These are phyloP conservation scores for Clarias platycephalus DNA, from an alignment of 2,797 vertebrate genomes.

Conservation along the genomic window DNA sequence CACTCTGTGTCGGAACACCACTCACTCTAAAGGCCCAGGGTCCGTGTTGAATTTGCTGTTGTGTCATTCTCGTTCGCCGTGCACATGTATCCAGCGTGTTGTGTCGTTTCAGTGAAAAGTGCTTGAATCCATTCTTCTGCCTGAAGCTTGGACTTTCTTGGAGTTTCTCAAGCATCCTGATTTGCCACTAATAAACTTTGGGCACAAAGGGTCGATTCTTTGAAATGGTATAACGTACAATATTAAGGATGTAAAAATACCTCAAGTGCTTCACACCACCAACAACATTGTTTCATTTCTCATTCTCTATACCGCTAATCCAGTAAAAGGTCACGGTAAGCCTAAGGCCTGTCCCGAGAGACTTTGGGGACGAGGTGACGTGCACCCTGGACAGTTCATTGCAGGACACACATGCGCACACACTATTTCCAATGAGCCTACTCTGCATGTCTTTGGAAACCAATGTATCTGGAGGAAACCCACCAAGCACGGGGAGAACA, in stretches of 20 bases:
- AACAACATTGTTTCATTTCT: no score
- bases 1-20: conserved; percentile 15
- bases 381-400: no score
- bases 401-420: no score
- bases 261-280: not conserved
- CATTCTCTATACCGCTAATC: no score
- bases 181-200: not conserved
- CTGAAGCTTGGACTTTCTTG: not conserved
- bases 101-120: not conserved
- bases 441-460: no score
- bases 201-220: not conserved
- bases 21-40: conserved; percentile 8
- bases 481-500: no score
- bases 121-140: not conserved
- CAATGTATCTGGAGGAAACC: no score
- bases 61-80: not conserved
- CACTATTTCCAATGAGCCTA: no score
- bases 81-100: not conserved
- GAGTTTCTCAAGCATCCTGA: not conserved
- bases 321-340: no score
- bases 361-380: no score
- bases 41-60: not conserved
- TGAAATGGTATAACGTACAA: not conserved
- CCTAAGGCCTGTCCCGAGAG: no score
- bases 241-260: not conserved